A percentile compares a stretch with the other conserved stretches of the same genome.
phyloP scores from a whole-genome alignment of 1,140 invertebrate species.

The Phocides pigmalion region DNA sequence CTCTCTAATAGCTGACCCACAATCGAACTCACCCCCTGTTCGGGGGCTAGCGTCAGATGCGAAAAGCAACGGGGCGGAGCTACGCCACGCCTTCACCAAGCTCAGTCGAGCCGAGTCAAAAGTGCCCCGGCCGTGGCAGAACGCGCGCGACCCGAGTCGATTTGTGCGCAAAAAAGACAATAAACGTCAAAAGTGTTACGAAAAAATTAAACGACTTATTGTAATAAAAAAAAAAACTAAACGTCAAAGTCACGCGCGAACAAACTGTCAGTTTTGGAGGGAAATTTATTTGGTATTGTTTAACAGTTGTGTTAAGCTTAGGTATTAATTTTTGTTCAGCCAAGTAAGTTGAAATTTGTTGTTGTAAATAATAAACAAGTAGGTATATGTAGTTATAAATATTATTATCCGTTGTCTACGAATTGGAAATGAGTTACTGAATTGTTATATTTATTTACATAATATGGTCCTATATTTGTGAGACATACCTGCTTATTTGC shows the following conservation, averaged over 20 bases:
- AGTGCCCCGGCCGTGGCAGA: slow-evolving; percentile 63
- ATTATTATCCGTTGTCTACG: no score
- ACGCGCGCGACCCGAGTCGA: slow-evolving; percentile 56
- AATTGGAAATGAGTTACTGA: no score
- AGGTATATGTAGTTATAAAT: no score
- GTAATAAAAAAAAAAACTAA: slow-evolving; percentile 54
- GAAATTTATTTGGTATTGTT: no score
- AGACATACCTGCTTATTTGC: no score
- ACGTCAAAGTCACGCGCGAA: slow-evolving; percentile 35
- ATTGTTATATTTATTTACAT: no score
- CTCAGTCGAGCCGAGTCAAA: slow-evolving; percentile 69
- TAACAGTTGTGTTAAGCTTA: no score
- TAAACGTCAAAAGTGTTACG: slow-evolving; percentile 40
- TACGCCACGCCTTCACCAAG: slow-evolving; percentile 67
- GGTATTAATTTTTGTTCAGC: no score
- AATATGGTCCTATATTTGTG: no score
- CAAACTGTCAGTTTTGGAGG: slow-evolving; percentile 6
- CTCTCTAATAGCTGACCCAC: slow-evolving; percentile 77
- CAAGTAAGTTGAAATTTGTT: no score
- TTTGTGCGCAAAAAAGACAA: slow-evolving; percentile 46
- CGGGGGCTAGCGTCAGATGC: slow-evolving; percentile 53
- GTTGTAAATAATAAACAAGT: no score
- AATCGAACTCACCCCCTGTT: slow-evolving; percentile 68
- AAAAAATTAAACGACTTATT: neutral
- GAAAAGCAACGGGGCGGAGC: slow-evolving; percentile 80